These are phyloP conservation scores for Chaitophorus viminalis DNA, from an alignment of 2,888 invertebrate species.

Conservation along the genomic window DNA sequence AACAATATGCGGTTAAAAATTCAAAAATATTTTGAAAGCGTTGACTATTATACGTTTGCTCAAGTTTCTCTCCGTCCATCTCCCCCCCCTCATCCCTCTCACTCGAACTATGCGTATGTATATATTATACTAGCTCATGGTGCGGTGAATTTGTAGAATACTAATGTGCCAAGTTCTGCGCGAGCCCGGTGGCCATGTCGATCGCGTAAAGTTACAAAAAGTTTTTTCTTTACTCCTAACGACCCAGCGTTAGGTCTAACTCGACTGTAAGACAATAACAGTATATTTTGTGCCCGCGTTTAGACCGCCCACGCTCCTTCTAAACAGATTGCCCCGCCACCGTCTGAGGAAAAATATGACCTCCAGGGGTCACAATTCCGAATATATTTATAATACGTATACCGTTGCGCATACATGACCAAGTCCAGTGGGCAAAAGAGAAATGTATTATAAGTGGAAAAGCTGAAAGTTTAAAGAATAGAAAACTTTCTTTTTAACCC, in stretches of 20 bases:
- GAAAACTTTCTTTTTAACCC: conserved; percentile 59
- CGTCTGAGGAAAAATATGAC: conserved; percentile 25
- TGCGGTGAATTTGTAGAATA: conserved; percentile 17
- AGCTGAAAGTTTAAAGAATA: conserved; percentile 58
- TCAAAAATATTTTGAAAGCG: conserved; percentile 24
- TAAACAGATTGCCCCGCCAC: conserved; percentile 2
- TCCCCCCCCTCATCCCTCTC: not conserved
- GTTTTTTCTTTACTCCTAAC: conserved; percentile 36
- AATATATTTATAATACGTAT: conserved; percentile 43
- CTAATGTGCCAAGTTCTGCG: conserved; percentile 30
- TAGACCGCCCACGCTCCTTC: conserved; percentile 4
- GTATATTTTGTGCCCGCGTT: conserved; percentile 43
- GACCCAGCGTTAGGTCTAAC: conserved; percentile 31
- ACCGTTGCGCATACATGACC: conserved; percentile 5
- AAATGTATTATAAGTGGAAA: conserved; percentile 57
- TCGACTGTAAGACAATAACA: conserved; percentile 41
- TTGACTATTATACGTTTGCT: conserved; percentile 6
- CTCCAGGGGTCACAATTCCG: conserved; percentile 18
- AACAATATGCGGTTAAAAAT: not conserved
- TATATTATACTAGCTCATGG: not conserved
- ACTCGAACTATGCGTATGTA: not conserved
- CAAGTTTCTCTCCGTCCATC: not conserved
- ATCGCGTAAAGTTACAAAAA: conserved; percentile 41
- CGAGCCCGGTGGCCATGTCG: conserved; percentile 16
- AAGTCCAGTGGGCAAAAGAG: conserved; percentile 13